Conservation (phyloP, 92 coral and sea anemone species). For the Galaxea fascicularis region DNA sequence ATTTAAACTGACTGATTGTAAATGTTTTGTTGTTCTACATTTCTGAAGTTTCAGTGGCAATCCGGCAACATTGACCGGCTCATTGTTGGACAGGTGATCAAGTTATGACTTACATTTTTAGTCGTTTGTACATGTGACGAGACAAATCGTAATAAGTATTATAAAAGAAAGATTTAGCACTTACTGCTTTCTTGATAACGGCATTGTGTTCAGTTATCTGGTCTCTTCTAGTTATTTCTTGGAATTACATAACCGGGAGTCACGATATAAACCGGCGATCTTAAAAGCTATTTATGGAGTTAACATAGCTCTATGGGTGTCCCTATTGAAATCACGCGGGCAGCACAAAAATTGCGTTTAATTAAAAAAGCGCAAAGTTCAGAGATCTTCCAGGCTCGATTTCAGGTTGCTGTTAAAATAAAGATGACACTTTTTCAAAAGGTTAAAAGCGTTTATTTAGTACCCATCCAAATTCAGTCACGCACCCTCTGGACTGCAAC, state of each 20-base stretch:
- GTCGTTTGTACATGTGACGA: neutral
- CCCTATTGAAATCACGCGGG: slow-evolving; percentile 14
- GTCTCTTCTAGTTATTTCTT: neutral
- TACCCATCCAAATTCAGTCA: slow-evolving; percentile 3
- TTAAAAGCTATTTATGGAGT: slow-evolving; percentile 40
- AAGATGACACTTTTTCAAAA: neutral
- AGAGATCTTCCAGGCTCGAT: neutral
- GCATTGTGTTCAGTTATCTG: neutral
- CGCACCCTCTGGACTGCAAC: neutral
- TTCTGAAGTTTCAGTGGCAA: no score
- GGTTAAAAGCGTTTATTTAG: neutral
- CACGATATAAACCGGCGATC: no score
- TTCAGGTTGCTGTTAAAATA: neutral
- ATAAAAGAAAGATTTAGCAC: neutral
- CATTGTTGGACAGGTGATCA: neutral
- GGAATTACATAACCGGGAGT: no score
- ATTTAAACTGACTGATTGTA: no score
- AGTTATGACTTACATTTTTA: neutral
- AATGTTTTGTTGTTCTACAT: no score
- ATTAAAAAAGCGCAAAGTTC: slow-evolving; percentile 29
- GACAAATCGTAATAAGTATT: neutral
- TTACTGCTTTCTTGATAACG: neutral
- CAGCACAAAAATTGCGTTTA: neutral
- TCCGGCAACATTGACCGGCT: no score
- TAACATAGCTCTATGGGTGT: neutral